Base-by-base conservation (phyloP, 2,888 invertebrate genomes). In the Drosophila gaucha region DNA sequence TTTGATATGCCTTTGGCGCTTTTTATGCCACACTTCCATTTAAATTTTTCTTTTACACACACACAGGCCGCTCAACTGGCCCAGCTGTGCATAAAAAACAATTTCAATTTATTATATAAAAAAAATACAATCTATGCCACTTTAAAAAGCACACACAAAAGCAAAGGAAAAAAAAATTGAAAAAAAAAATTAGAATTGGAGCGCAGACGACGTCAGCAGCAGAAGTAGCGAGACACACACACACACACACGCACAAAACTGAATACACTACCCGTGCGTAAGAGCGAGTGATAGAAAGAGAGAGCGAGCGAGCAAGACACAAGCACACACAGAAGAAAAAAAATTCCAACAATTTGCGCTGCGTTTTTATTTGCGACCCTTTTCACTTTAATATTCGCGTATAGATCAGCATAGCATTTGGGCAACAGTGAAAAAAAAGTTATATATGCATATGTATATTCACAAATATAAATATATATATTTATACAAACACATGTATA, bases 101-200 rank as follows among this genome's bases (percentile, higher is more conserved):
- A 46, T 76, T 74, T 74, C 36, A 64, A 68, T 75, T 78, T 78
- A 75, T 75, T 78, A 74, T 78, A 78, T 78, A 74, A 64, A 78
- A 63, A 59, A 52, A 58, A 38, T 57, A 41, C 43, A 71, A 75
- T 74, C 76, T 74, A 77, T 74, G 78, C 74, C 74, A 74, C 74
- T 74, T 77, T 77, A 73, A 73, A 74, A 63, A 55, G 30, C 54
- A 54, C 70, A 57, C 56, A 77, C 60, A 52, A 66, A 67, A 67
- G 51, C 47, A 64, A 64, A 67, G 49, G 33, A 60, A 55, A 58
- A 63, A 56, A 56, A 58, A 59, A 67, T 26, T 43, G 9, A 28
- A 44, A 28, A 55, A 69, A 59, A 49, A 67, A 73, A 65, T 73
- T 74, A 74, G 75, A 75, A 75, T 74, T 78, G 69, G 78, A 75